These are phyloP conservation scores for Dendronephthya gigantea DNA, from an alignment of 64 coral and sea anemone genomes.

Conservation along the genomic window DNA sequence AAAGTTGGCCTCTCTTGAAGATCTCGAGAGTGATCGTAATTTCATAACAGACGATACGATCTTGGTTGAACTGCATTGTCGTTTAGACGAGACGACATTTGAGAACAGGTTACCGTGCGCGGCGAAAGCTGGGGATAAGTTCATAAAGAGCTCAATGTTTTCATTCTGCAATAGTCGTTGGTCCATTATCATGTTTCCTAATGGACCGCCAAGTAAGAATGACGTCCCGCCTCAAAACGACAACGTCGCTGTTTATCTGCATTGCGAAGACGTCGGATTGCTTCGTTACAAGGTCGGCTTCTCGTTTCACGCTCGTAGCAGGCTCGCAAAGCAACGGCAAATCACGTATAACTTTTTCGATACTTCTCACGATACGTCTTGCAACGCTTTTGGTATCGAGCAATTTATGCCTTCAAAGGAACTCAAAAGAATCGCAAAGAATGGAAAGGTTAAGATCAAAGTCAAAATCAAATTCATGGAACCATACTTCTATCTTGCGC, in stretches of 20 bases:
- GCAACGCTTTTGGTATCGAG: slow-evolving; percentile 80
- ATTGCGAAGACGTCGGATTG: slow-evolving; percentile 47
- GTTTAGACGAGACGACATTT: slow-evolving; percentile 52
- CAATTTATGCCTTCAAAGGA: slow-evolving; percentile 72
- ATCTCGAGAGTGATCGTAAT: slow-evolving; percentile 49
- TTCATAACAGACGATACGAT: slow-evolving; percentile 66
- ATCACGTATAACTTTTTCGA: slow-evolving; percentile 72
- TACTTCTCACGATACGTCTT: slow-evolving; percentile 29
- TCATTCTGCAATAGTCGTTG: slow-evolving; percentile 76
- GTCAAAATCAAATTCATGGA: slow-evolving; percentile 62
- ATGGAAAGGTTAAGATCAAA: slow-evolving; percentile 61
- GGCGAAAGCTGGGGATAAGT: slow-evolving; percentile 53
- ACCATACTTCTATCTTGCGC: slow-evolving; percentile 82
- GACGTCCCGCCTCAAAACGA: slow-evolving; percentile 36
- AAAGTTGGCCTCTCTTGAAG: slow-evolving; percentile 45
- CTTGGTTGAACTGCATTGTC: slow-evolving; percentile 65
- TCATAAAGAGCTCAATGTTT: slow-evolving; percentile 62
- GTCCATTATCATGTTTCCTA: slow-evolving; percentile 72
- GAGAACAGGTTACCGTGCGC: slow-evolving; percentile 70
- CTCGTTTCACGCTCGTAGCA: slow-evolving; percentile 55
- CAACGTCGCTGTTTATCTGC: slow-evolving; percentile 61
- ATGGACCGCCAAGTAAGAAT: slow-evolving; percentile 49
- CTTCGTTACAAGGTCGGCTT: slow-evolving; percentile 70
- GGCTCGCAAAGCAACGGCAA: slow-evolving; percentile 43
- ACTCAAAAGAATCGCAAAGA: slow-evolving; percentile 72